Conservation (phyloP, 2,113 vertebrate species). For the Nanorana parkeri region DNA sequence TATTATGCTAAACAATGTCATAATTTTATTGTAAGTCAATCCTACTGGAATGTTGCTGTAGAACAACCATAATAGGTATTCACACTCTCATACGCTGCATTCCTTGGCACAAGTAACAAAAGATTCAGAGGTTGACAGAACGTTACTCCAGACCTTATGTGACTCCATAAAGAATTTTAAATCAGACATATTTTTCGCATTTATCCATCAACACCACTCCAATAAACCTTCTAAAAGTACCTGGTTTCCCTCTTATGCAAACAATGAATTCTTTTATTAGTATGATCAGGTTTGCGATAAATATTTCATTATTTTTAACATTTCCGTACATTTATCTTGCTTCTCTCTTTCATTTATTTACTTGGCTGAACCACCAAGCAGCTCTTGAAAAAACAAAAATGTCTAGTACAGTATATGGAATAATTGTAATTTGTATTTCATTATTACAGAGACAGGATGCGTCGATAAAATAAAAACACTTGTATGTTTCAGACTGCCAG, state of each 20-base stretch:
- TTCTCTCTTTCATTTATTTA: constrained; percentile 49
- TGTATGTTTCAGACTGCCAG: constrained; percentile 19
- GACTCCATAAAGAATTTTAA: constrained; percentile 27
- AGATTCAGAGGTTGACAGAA: constrained; percentile 5
- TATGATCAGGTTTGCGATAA: constrained; percentile 44
- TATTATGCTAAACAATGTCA: too few species aligned
- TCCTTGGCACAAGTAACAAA: constrained; percentile 35
- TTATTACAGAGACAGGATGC: constrained; percentile 44
- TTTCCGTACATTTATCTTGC: constrained; percentile 50
- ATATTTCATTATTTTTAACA: constrained; percentile 48
- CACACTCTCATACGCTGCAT: not conserved
- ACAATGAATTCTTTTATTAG: constrained; percentile 46
- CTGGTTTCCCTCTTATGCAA: constrained; percentile 17
- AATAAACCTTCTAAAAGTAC: constrained; percentile 38
- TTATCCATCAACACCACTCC: constrained; percentile 40
- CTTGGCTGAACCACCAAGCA: constrained; percentile 48
- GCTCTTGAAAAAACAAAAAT: constrained; percentile 39
- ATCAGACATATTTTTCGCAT: constrained; percentile 26
- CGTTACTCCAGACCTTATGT: constrained; percentile 17
- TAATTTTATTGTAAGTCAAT: too few species aligned
- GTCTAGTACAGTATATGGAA: constrained; percentile 27
- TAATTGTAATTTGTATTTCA: constrained; percentile 25
- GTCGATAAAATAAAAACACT: constrained; percentile 34
- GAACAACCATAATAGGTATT: not conserved
- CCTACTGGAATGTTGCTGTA: too few species aligned